Conservation (phyloP, 1,140 invertebrate genomes). For the Ceratina japonica region DNA sequence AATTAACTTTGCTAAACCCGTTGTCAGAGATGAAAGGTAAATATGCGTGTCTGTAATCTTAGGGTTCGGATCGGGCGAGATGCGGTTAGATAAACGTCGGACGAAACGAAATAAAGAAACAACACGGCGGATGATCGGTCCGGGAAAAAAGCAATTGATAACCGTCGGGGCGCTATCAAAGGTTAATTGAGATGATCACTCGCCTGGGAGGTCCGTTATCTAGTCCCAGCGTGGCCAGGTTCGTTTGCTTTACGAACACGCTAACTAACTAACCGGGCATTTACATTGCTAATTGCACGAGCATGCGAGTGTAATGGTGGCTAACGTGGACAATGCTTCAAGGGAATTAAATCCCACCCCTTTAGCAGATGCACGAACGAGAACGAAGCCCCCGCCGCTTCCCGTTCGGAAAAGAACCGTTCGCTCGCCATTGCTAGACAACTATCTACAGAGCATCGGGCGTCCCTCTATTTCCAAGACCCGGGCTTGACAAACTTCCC, state of each 20-base stretch:
- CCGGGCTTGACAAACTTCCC: conserved; percentile 6
- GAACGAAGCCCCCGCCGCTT: conserved; percentile 20
- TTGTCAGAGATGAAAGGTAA: too few species aligned
- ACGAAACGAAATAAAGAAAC: not conserved
- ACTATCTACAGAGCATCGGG: conserved; percentile 7
- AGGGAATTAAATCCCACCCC: conserved; percentile 62
- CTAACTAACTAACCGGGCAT: conserved; percentile 78
- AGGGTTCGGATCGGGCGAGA: too few species aligned
- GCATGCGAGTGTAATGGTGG: conserved; percentile 74
- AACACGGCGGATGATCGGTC: conserved; percentile 32
- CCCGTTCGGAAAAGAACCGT: conserved; percentile 30
- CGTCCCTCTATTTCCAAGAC: conserved; percentile 17
- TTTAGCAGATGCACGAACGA: conserved; percentile 32
- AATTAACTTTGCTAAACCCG: not conserved
- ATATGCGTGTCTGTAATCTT: too few species aligned
- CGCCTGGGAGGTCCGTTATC: conserved; percentile 77
- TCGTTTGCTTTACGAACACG: conserved; percentile 74
- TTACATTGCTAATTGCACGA: conserved; percentile 79
- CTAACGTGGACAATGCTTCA: conserved; percentile 75
- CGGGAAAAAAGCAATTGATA: conserved; percentile 62
- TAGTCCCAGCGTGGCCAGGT: conserved; percentile 64
- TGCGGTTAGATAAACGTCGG: too few species aligned
- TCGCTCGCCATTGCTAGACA: conserved; percentile 21
- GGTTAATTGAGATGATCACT: conserved; percentile 71
- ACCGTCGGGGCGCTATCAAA: conserved; percentile 67